phyloP scores from a whole-genome alignment of 2,888 invertebrate species.

The Temnothorax ravouxi region DNA sequence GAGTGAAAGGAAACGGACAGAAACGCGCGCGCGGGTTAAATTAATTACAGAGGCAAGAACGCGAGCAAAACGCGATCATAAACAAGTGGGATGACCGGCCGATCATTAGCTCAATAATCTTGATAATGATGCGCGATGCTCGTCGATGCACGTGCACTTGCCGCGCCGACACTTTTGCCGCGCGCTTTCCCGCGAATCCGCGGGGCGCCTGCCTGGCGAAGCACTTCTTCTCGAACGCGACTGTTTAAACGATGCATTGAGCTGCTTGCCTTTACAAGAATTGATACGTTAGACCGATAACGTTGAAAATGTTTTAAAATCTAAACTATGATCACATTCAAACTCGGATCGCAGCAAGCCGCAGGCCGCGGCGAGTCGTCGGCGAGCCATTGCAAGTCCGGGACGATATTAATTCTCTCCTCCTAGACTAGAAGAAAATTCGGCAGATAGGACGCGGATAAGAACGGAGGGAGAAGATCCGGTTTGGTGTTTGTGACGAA shows the following conservation, averaged over 20 bases:
- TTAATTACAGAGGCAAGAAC: conserved; percentile 81
- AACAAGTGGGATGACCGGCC: conserved; percentile 82
- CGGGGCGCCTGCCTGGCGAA: conserved; percentile 5
- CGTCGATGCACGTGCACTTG: conserved; percentile 71
- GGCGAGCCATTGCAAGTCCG: conserved; percentile 27
- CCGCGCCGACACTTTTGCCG: conserved; percentile 61
- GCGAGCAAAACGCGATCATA: conserved; percentile 79
- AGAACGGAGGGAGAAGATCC: conserved; percentile 37
- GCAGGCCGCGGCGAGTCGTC: neutral
- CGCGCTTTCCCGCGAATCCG: conserved; percentile 38
- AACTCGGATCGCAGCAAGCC: neutral
- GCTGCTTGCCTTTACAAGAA: neutral
- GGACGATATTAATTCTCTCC: conserved; percentile 40
- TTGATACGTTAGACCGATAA: conserved; percentile 10
- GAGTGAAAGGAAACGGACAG: conserved; percentile 68
- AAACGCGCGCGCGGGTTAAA: conserved; percentile 78
- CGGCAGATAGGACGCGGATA: conserved; percentile 62
- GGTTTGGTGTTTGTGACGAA: conserved; percentile 74
- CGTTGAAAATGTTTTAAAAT: neutral
- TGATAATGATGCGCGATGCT: conserved; percentile 82
- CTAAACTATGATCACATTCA: neutral
- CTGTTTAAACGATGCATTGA: neutral
- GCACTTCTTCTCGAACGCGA: neutral
- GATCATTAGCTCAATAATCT: conserved; percentile 80
- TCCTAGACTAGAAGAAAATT: conserved; percentile 62